Percentiles rank a stretch among this genome's conserved stretches.
phyloP scores from a whole-genome alignment of 2,113 vertebrate genomes.

The Onychostoma macrolepis region DNA sequence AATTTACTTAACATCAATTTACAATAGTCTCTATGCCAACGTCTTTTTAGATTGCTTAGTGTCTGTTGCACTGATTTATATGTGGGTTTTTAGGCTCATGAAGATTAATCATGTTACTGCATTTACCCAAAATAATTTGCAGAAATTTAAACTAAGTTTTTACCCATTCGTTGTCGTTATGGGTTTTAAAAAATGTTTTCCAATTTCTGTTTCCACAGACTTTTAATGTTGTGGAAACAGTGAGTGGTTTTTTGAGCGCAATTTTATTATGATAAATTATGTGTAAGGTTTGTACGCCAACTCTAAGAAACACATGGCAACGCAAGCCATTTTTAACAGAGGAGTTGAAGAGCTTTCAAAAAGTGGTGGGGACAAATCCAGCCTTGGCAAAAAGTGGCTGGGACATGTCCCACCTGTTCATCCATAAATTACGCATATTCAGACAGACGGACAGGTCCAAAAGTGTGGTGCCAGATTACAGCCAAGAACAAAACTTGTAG shows the following conservation, averaged over 20 bases:
- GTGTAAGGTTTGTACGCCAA: no score
- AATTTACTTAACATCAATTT: no score
- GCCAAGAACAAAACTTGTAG: neutral
- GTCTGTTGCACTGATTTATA: neutral
- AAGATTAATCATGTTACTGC: neutral
- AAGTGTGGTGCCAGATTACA: neutral
- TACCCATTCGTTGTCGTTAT: no score
- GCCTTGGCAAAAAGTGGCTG: neutral
- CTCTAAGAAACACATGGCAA: neutral
- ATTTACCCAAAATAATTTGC: no score
- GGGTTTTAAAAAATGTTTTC: no score
- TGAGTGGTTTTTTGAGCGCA: no score
- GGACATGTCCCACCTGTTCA: neutral
- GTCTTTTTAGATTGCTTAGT: neutral
- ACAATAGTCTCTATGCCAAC: neutral
- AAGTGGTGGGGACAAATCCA: neutral
- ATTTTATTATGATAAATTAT: no score
- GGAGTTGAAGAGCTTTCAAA: neutral
- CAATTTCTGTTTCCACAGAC: no score
- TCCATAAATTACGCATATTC: neutral
- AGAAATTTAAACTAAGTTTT: neutral
- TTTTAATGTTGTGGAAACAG: no score
- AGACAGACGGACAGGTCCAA: neutral
- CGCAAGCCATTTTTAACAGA: neutral
- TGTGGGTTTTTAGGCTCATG: neutral